phyloP scores from a whole-genome alignment of 2,888 invertebrate genomes.

The Deilephila elpenor region DNA sequence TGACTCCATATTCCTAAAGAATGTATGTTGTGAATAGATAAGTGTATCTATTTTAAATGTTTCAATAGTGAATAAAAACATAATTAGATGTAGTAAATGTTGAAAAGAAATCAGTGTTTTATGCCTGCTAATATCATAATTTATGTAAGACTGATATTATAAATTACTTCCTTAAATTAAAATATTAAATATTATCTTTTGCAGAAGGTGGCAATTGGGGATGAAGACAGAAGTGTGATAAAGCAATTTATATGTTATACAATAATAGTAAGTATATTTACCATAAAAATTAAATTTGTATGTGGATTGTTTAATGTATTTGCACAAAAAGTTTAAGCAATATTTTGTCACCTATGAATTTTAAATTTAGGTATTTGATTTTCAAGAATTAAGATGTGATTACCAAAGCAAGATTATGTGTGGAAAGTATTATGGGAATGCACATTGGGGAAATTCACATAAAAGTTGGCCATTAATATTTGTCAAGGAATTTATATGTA shows the following conservation, averaged over 20 bases:
- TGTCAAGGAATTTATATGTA: too few relatives aligned
- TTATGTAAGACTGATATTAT: too few relatives aligned
- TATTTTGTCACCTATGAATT: neutral
- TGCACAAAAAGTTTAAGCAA: constrained; percentile 11
- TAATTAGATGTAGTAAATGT: too few relatives aligned
- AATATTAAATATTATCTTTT: neutral
- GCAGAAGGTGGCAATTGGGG: neutral
- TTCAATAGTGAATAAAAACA: too few relatives aligned
- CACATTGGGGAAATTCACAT: too few relatives aligned
- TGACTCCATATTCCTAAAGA: too few relatives aligned
- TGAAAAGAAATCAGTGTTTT: too few relatives aligned
- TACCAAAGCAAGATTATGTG: constrained; percentile 6
- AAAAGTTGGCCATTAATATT: too few relatives aligned
- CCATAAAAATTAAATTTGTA: neutral
- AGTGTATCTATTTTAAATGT: too few relatives aligned
- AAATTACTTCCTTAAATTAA: neutral
- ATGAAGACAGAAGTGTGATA: neutral
- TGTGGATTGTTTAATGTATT: neutral
- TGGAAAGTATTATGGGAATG: neutral
- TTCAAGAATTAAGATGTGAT: neutral
- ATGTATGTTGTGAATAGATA: too few relatives aligned
- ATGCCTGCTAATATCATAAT: too few relatives aligned
- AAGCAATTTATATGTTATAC: neutral
- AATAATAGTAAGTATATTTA: neutral
- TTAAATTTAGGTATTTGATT: neutral